These are phyloP conservation scores for Strigamia crassipes DNA, from an alignment of 2,888 invertebrate species.

Conservation along the genomic window DNA sequence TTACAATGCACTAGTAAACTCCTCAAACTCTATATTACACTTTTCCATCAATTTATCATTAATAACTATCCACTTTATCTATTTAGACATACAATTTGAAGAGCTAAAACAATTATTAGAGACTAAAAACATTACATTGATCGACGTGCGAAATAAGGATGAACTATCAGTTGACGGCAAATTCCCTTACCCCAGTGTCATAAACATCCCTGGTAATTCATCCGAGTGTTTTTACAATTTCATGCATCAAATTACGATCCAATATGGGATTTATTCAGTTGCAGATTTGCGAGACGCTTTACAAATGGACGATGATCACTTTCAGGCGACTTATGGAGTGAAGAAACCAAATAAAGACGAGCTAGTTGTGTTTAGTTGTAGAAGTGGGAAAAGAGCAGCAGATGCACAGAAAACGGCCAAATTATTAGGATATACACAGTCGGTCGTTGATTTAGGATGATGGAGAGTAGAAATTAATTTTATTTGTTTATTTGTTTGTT, in stretches of 20 bases:
- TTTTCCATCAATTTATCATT: too few species aligned
- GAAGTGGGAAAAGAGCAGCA: background rate
- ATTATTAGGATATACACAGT: background rate
- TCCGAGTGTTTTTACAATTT: background rate
- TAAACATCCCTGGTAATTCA: background rate
- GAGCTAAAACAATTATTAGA: background rate
- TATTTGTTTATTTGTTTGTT: background rate
- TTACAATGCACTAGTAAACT: too few species aligned
- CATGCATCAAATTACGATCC: background rate
- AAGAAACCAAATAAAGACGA: background rate
- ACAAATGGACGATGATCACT: background rate
- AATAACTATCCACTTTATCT: too few species aligned
- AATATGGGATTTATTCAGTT: background rate
- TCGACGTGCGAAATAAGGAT: background rate
- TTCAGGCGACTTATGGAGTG: background rate
- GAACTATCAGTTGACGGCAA: background rate
- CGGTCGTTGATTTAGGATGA: background rate
- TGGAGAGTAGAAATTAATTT: background rate
- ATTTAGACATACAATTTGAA: background rate
- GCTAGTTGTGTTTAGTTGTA: background rate
- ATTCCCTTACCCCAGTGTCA: background rate
- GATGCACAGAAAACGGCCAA: background rate
- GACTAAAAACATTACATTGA: background rate
- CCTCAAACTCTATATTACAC: too few species aligned
- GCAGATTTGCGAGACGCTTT: background rate